A percentile compares a stretch with the other conserved stretches of the same genome.
phyloP scores from a whole-genome alignment of 2,113 vertebrate genomes.

The Oncorhynchus keta region DNA sequence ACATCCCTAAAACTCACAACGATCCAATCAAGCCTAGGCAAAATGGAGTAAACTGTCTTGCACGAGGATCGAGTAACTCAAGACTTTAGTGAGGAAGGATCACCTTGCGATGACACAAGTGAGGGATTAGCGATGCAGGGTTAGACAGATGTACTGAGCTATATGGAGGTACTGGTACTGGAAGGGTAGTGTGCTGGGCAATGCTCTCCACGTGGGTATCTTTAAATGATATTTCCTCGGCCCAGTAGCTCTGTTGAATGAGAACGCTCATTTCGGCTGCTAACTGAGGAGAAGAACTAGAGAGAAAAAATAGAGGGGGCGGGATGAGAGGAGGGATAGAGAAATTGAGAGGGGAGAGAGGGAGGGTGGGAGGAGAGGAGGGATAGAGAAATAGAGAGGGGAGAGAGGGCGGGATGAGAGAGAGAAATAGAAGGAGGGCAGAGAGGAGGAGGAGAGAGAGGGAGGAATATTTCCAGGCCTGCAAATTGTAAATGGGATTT shows the following conservation, averaged over 20 bases:
- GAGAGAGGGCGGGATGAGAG: constrained; percentile 14
- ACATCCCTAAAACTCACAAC: constrained; percentile 3
- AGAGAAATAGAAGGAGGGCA: not conserved
- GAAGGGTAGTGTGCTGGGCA: no score
- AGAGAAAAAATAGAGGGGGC: not conserved
- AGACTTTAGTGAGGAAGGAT: not conserved
- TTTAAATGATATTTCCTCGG: constrained; percentile 25
- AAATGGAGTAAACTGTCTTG: not conserved
- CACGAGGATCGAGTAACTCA: not conserved
- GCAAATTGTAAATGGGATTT: constrained; percentile 62
- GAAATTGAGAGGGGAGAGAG: constrained; percentile 2
- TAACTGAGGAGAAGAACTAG: not conserved
- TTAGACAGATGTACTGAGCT: not conserved
- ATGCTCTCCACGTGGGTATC: not conserved
- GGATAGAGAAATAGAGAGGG: not conserved
- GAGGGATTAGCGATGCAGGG: not conserved
- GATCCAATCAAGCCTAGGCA: not conserved
- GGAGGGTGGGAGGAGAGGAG: constrained; percentile 18
- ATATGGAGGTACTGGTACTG: not conserved
- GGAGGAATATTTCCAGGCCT: constrained; percentile 32
- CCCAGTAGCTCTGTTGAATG: constrained; percentile 35
- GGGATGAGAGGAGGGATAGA: no score
- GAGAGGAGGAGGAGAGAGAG: constrained; percentile 22
- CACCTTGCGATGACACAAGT: not conserved
- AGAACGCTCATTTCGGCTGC: constrained; percentile 20